A percentile compares a stretch with the other conserved stretches of the same genome.
Evolutionary conservation across 2,797 vertebrate species (phyloP).

Genomic region (Nasua narica): DNA sequence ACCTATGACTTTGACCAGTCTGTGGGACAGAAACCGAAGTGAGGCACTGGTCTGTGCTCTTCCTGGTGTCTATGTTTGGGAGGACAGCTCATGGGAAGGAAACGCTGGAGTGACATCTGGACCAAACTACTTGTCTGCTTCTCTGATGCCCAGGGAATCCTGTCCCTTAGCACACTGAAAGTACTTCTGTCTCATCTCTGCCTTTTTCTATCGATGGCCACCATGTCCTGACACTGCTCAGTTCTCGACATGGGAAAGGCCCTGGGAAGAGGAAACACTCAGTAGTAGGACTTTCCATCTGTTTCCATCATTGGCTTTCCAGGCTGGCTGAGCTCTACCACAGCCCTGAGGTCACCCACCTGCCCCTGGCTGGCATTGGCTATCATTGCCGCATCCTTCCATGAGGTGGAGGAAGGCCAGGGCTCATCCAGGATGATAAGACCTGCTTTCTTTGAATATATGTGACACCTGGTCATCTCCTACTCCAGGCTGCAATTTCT

Average conservation of each 20-base stretch:
- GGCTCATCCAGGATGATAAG: background rate
- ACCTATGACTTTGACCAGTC: background rate
- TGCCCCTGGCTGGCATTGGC: background rate
- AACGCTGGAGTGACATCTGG: background rate
- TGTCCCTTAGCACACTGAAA: background rate
- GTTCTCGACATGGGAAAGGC: background rate
- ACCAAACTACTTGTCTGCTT: background rate
- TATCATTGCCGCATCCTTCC: background rate
- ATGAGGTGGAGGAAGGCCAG: fast-evolving
- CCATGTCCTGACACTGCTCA: background rate
- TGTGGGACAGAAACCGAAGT: background rate
- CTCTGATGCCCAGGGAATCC: background rate
- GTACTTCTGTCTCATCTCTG: background rate
- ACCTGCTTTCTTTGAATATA: background rate
- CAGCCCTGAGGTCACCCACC: background rate
- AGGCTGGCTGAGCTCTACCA: background rate
- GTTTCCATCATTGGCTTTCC: background rate
- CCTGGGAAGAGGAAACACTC: background rate
- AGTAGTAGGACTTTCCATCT: background rate
- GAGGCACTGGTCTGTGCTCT: background rate
- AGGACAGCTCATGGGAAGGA: background rate
- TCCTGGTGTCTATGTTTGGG: background rate
- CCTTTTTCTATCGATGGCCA: background rate
- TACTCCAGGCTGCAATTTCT: background rate
- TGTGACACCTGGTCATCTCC: background rate